Evolutionary conservation across 2,113 vertebrate genomes (phyloP).

Genomic region (Percopsis transmontana): DNA sequence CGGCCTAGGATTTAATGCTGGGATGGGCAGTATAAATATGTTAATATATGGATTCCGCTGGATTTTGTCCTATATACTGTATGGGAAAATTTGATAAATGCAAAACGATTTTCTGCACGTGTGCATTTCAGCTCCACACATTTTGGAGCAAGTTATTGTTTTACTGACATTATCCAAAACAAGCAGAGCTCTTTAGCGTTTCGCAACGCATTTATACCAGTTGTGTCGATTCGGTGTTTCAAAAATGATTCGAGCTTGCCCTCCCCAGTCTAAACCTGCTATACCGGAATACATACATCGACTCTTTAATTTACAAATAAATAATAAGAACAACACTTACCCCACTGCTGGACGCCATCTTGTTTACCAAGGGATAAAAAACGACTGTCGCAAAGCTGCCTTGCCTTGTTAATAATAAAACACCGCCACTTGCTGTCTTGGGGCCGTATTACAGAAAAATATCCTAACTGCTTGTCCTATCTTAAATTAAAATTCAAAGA

Average conservation of each 20-base stretch:
- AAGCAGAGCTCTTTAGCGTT: no score
- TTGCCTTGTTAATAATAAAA: not conserved
- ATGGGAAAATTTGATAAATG: no score
- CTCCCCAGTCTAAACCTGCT: not conserved
- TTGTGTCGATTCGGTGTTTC: not conserved
- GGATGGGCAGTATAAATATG: no score
- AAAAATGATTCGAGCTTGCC: not conserved
- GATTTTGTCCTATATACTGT: no score
- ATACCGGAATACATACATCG: not conserved
- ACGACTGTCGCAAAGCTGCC: slow-evolving; percentile 13
- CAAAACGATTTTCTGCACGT: no score
- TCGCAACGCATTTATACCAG: not conserved
- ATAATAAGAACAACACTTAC: slow-evolving; percentile 44
- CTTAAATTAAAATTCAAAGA: not conserved
- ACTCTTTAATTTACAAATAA: not conserved
- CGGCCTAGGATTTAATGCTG: no score
- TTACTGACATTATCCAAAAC: no score
- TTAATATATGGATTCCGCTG: no score
- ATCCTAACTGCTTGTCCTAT: no score
- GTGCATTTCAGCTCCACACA: no score
- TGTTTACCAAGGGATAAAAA: slow-evolving; percentile 15
- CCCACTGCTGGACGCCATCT: slow-evolving; percentile 75
- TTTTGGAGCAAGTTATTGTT: no score
- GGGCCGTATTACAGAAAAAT: not conserved
- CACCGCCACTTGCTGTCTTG: not conserved